Conservation (phyloP, 92 coral and sea anemone species). For the Phenganax marumi region DNA sequence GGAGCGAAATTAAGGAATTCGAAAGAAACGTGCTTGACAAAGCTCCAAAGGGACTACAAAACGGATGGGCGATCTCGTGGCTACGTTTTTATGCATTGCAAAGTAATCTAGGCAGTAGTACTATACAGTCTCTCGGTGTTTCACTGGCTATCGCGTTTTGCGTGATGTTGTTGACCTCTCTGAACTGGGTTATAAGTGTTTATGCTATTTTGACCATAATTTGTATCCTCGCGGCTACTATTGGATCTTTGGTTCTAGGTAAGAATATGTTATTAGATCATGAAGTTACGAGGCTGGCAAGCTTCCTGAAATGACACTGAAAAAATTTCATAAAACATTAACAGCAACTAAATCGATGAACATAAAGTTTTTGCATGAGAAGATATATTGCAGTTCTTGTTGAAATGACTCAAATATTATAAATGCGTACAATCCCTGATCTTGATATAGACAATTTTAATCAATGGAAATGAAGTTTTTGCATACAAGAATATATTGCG, state of each 20-base stretch:
- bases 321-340: no score
- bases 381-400: no score
- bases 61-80: constrained; percentile 69
- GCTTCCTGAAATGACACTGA: no score
- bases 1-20: constrained; percentile 65
- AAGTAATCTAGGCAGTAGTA: constrained; percentile 67
- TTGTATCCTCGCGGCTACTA: constrained; percentile 74
- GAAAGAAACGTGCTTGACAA: constrained; percentile 50
- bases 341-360: no score
- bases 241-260: constrained; percentile 74
- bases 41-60: constrained; percentile 72
- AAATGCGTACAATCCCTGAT: no score
- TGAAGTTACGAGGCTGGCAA: no score
- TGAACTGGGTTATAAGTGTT: constrained; percentile 85
- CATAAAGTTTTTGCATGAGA: no score
- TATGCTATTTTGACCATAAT: constrained; percentile 88
- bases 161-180: constrained; percentile 81
- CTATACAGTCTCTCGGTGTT: constrained; percentile 74
- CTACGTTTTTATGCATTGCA: constrained; percentile 73
- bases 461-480: no score
- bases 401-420: no score
- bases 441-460: no score
- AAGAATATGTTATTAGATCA: no score
- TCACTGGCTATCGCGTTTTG: constrained; percentile 84
- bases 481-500: no score